Conservation (phyloP, 2,113 vertebrate species). For the Pycnonotus jocosus region DNA sequence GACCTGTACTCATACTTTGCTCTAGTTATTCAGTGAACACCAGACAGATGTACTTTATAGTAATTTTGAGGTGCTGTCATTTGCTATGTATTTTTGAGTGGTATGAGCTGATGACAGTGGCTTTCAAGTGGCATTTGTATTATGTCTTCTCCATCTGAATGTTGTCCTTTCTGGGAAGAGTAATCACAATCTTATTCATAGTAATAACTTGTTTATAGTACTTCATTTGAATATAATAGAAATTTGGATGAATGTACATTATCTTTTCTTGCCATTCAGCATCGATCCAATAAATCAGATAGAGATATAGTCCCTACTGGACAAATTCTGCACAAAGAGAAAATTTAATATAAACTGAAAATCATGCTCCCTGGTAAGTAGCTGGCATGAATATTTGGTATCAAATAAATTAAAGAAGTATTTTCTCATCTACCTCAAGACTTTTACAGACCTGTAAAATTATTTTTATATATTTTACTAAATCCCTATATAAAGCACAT, state of each 20-base stretch:
- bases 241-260: background rate
- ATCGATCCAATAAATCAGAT: background rate
- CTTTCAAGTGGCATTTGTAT: background rate
- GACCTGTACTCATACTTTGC: background rate
- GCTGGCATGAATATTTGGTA: background rate
- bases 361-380: background rate
- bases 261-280: background rate
- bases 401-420: background rate
- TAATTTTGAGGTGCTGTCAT: background rate
- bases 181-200: background rate
- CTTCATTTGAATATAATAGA: background rate
- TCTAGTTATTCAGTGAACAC: background rate
- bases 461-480: background rate
- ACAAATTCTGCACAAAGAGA: background rate
- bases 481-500: background rate
- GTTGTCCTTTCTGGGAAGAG: background rate
- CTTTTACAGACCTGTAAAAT: background rate
- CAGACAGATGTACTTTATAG: background rate
- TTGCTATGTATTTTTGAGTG: background rate
- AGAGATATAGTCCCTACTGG: background rate
- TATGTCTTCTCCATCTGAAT: background rate
- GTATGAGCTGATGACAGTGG: background rate
- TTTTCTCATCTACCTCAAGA: background rate
- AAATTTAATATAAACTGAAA: background rate
- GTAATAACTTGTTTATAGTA: background rate